Percentiles rank a stretch among this genome's conserved stretches.
Conservation (phyloP, 2,113 vertebrate genomes). For the Cebus imitator region DNA sequence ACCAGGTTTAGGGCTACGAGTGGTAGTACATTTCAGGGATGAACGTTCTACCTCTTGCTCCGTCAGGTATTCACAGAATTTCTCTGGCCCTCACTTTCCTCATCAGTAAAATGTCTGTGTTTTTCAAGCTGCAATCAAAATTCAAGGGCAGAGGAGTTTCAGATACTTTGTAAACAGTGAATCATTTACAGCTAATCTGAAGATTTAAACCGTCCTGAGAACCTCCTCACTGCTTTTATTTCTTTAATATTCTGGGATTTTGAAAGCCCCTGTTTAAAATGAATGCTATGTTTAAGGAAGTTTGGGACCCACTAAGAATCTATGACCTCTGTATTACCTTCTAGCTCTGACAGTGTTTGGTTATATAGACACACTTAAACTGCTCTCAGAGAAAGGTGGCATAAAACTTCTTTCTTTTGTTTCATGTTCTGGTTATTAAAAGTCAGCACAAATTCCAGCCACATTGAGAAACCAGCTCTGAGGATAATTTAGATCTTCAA, state of each 20-base stretch:
- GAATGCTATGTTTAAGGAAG: neutral
- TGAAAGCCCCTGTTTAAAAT: neutral
- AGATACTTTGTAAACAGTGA: neutral
- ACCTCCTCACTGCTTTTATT: neutral
- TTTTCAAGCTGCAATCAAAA: slow-evolving; percentile 26
- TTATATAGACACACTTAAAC: neutral
- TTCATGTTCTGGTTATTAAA: slow-evolving; percentile 55
- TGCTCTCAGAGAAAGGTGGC: slow-evolving; percentile 22
- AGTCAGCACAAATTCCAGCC: slow-evolving; percentile 57
- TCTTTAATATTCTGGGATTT: neutral
- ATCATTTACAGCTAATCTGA: neutral
- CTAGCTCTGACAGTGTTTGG: neutral
- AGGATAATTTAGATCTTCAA: slow-evolving; percentile 68
- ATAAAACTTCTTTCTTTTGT: slow-evolving; percentile 51
- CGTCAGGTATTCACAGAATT: neutral
- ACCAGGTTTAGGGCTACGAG: neutral
- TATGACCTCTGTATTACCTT: neutral
- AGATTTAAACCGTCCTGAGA: neutral
- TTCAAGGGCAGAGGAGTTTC: neutral
- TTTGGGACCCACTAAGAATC: neutral
- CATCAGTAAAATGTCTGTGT: neutral
- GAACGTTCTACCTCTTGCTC: neutral
- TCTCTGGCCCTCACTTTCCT: neutral
- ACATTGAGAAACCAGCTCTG: neutral
- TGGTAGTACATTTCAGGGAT: neutral